Conservation (phyloP, 1,140 invertebrate genomes). For the Zaprionus capensis region DNA sequence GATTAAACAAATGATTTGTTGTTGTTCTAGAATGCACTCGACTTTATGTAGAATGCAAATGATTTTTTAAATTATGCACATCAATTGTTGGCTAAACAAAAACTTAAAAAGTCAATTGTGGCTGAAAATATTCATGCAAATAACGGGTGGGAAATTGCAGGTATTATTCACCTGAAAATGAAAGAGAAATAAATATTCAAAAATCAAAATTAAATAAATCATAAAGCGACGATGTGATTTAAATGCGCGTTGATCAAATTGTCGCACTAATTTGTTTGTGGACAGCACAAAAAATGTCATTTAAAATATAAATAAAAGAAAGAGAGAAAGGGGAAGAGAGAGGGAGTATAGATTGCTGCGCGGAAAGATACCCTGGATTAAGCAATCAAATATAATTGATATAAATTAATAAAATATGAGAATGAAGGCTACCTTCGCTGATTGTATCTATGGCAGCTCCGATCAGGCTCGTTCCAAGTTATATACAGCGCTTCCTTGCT, state of each 20-base stretch:
- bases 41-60: conserved; percentile 45
- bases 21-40: conserved; percentile 11
- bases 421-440: too few species aligned
- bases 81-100: conserved; percentile 40
- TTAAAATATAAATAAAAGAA: conserved; percentile 2
- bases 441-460: too few species aligned
- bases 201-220: conserved; percentile 44
- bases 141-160: conserved; percentile 2
- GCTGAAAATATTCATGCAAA: conserved; percentile 9
- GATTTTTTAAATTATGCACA: conserved; percentile 45
- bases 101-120: conserved; percentile 59
- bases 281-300: conserved; percentile 28
- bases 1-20: conserved; percentile 32
- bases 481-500: too few species aligned
- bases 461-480: too few species aligned
- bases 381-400: too few species aligned
- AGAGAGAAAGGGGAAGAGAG: background rate
- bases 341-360: background rate
- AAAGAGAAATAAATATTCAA: conserved; percentile 25
- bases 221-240: conserved; percentile 58
- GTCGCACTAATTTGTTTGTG: conserved; percentile 62
- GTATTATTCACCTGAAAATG: conserved; percentile 4
- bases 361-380: background rate
- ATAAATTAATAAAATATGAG: too few species aligned
- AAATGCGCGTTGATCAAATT: conserved; percentile 70